Evolutionary conservation across 1,140 invertebrate species (phyloP), one percentile per base, ranked within the genome.

Genomic region (Bombus superbus): DNA sequence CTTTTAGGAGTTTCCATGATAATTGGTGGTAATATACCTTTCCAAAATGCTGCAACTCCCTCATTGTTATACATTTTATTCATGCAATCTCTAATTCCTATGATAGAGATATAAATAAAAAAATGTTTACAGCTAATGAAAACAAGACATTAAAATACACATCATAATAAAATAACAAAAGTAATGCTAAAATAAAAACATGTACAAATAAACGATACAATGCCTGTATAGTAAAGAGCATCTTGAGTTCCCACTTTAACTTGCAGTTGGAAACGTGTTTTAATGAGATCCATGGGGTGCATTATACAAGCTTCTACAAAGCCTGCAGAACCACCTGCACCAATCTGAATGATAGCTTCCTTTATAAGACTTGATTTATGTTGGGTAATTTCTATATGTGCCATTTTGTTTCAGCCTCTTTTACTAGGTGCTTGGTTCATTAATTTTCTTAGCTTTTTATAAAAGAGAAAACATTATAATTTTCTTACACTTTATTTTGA

Each of bases 231-330:
- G 90, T 96, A 95, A 28, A 95, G 90, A 22, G 96, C 95, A 94
- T 96, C 96, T 53, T 72, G 74, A n/a, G 92, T 86, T 68, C 88
- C 92, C 42, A 91, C 86, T 81, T 95, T 96, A n/a, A 96, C 93
- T 94, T 98, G 98, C 57, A 98, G 96, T 94, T 98, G 98, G 88
- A 98, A 96, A 81, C 98, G 95, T 11, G 98, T 99, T 96, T 99
- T 99, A 1, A 99, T 97, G 80, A 99, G 95, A 95, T 99, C 98
- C 92, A 99, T 95, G 4, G 98, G 98, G 95, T 99, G 98, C 98
- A 99, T 99, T 81, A 99, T 97, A 92, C 98, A 98, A 74, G 99
- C 98, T 96, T 99, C 98, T 28, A 99, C 96, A 95, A 99, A 98
- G 87, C 98, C 98, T 89, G 98, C 98, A 87, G 97, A 98, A 83